phyloP scores from a whole-genome alignment of 37 sponge, comb jelly and placozoan genomes.

The Ephydatia muelleri region DNA sequence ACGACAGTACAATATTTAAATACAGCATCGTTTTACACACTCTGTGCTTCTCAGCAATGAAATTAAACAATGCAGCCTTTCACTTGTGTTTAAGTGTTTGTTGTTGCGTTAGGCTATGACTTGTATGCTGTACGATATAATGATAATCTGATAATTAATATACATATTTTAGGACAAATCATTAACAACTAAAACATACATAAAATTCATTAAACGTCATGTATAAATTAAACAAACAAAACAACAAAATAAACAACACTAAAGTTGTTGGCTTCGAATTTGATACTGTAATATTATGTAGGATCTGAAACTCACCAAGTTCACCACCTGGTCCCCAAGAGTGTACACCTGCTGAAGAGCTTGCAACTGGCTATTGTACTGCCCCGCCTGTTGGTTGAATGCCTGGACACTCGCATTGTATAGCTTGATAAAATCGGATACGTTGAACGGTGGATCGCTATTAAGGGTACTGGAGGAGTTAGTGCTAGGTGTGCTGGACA shows the following conservation, averaged over 20 bases:
- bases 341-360: slow-evolving; percentile 19
- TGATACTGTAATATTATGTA: background rate
- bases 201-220: no score
- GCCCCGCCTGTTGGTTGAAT: slow-evolving; percentile 16
- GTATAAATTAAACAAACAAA: background rate
- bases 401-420: slow-evolving; percentile 18
- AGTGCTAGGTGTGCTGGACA: background rate
- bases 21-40: no score
- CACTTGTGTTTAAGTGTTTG: no score
- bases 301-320: slow-evolving; percentile 29
- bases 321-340: slow-evolving; percentile 46
- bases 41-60: no score
- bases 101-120: no score
- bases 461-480: slow-evolving; percentile 12
- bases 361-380: slow-evolving; percentile 24
- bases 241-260: background rate
- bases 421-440: slow-evolving; percentile 18
- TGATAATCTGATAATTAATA: no score
- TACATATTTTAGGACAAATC: no score
- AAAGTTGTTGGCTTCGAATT: background rate
- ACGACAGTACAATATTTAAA: no score
- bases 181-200: background rate
- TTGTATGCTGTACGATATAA: no score
- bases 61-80: no score
- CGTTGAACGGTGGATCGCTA: slow-evolving; percentile 48